Conservation (phyloP, 1,140 invertebrate genomes). For the Oryctes rhinoceros region DNA sequence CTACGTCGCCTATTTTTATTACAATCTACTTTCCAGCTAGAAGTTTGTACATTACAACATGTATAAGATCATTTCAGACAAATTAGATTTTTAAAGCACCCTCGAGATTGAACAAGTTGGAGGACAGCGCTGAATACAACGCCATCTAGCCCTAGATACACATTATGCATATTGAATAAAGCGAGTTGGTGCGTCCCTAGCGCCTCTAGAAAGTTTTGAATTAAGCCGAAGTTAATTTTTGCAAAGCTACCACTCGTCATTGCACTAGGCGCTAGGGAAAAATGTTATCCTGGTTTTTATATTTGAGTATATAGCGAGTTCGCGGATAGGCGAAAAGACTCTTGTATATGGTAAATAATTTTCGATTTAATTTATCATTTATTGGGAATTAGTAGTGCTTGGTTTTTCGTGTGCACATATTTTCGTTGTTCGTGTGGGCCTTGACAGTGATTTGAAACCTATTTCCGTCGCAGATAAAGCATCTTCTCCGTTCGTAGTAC, state of each 20-base stretch:
- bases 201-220: neutral
- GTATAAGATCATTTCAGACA: conserved; percentile 13
- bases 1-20: conserved; percentile 12
- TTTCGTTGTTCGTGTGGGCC: too few species aligned
- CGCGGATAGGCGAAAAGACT: too few species aligned
- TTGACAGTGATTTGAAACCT: too few species aligned
- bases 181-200: neutral
- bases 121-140: neutral
- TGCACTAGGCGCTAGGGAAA: neutral
- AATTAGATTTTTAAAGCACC: conserved; percentile 34
- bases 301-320: too few species aligned
- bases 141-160: conserved; percentile 4
- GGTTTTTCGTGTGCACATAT: too few species aligned
- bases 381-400: too few species aligned
- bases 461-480: too few species aligned
- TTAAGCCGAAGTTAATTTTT: conserved; percentile 21
- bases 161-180: conserved; percentile 28
- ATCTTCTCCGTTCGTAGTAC: too few species aligned
- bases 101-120: conserved; percentile 22
- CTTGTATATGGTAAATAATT: too few species aligned
- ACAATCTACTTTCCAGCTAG: conserved; percentile 15
- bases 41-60: conserved; percentile 12
- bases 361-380: too few species aligned
- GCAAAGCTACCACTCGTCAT: neutral
- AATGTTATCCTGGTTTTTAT: neutral